Conservation (phyloP, 2,888 invertebrate genomes). For the Drosophila longiperda region DNA sequence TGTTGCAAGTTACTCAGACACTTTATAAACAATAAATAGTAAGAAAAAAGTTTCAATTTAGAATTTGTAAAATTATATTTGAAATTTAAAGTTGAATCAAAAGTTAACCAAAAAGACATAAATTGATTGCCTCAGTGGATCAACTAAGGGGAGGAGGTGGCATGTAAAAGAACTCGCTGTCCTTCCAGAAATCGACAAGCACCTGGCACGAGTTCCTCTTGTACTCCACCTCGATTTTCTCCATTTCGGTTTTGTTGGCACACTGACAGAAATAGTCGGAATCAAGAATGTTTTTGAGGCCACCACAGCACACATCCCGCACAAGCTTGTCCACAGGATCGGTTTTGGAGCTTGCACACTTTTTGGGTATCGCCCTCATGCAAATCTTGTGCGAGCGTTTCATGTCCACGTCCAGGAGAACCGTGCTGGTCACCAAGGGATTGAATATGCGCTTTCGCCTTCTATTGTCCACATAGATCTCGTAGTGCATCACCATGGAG, state of each 20-base stretch:
- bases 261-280: constrained; percentile 47
- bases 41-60: not conserved
- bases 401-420: constrained; percentile 56
- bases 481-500: constrained; percentile 49
- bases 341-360: not conserved
- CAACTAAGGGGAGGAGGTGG: constrained; percentile 13
- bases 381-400: constrained; percentile 33
- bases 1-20: not conserved
- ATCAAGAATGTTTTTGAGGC: constrained; percentile 19
- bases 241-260: constrained; percentile 9
- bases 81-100: not conserved
- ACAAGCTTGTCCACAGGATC: constrained; percentile 38
- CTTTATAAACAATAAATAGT: not conserved
- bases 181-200: constrained; percentile 63
- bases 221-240: constrained; percentile 12
- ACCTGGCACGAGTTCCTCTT: constrained; percentile 25
- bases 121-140: not conserved
- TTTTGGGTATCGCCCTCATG: constrained; percentile 40
- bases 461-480: constrained; percentile 51
- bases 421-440: constrained; percentile 30
- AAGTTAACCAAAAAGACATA: not conserved
- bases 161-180: constrained; percentile 62
- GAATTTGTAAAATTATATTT: not conserved
- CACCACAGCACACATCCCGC: constrained; percentile 40
- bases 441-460: constrained; percentile 46